A percentile compares a stretch with the other conserved stretches of the same genome.
These are phyloP conservation scores for Chiroxiphia lanceolata DNA, from an alignment of 2,797 vertebrate species.

Conservation along the genomic window DNA sequence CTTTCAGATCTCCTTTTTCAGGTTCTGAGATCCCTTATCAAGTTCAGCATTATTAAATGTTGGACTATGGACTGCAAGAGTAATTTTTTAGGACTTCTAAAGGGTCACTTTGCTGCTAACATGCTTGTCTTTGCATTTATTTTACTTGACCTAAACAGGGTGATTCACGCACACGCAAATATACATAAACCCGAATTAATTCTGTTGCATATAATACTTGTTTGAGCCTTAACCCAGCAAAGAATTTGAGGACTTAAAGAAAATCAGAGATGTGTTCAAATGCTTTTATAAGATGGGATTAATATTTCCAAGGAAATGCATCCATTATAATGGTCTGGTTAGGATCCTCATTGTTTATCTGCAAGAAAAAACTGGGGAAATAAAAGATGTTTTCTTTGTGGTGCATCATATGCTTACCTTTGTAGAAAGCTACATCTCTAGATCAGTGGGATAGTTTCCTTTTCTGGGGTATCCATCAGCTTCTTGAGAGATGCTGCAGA, in stretches of 20 bases:
- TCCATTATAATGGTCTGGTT: background rate
- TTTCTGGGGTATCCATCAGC: background rate
- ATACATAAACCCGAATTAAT: slow-evolving; percentile 5
- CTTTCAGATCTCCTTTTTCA: slow-evolving; percentile 79
- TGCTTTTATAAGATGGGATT: background rate
- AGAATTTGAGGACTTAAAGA: background rate
- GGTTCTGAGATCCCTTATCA: slow-evolving; percentile 62
- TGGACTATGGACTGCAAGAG: slow-evolving; percentile 53
- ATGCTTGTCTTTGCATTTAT: slow-evolving; percentile 47
- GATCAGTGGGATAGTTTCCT: background rate
- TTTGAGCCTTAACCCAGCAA: background rate
- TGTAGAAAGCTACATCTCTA: background rate
- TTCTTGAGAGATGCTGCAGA: background rate
- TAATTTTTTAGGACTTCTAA: slow-evolving; percentile 60
- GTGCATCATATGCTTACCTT: background rate
- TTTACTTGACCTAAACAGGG: slow-evolving; percentile 43
- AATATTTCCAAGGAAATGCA: background rate
- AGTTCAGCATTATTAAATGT: slow-evolving; percentile 68
- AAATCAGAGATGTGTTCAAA: background rate
- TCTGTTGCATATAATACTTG: background rate
- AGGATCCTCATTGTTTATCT: background rate
- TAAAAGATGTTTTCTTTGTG: background rate
- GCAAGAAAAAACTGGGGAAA: background rate
- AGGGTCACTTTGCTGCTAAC: slow-evolving; percentile 60
- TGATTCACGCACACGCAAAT: background rate